Evolutionary conservation across 2,113 vertebrate species (phyloP), one percentile per base, ranked within the genome.

Genomic region (Coracopsis vasa): DNA sequence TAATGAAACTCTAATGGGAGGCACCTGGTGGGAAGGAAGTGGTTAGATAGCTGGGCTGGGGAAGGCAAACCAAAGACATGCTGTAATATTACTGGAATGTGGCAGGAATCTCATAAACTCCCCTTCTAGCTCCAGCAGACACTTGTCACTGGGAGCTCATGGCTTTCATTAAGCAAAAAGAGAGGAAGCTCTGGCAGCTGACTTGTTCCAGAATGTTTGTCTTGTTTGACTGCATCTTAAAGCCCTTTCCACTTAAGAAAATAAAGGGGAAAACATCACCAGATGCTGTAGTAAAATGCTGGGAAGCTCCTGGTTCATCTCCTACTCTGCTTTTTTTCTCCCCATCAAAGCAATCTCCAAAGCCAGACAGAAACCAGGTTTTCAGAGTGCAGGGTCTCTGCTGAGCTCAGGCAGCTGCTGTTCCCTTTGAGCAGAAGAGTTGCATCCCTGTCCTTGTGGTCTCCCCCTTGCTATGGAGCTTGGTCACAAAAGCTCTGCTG

Each of bases 61-160:
- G 54, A 16, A 47, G 81, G 70, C 93, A 73, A 95, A 82, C 80
- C 85, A 27, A 41, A 80, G 75, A 87, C 80, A 62, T 3, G 39
- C 77, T 58, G 91, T 53, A 51, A 60, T 71, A 33, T 37, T 97
- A 69, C 70, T 70, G 95, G 88, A 98, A 98, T 80, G 88, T 98
- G 98, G 98, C 98, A 96, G 96, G 95, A 98, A 97, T 98, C 98
- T 98, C 98, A 94, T 94, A 85, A 97, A 97, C 98, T 88, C 97
- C 84, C 79, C 41, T 12, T 70, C 88, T 33, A 24, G 16, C 84
- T 86, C 78, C 88, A 80, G 88, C 84, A 90, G 54, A 69, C 67
- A 8, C 92, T 91, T 62, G 88, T 93, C 90, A n/a, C 39, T 45
- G 85, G 62, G 53, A 94, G 82, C 87, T 86, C 92, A 11, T 91